Evolutionary conservation across 2,797 vertebrate species (phyloP), one percentile per base, ranked within the genome.

Genomic region (Tenualosa ilisha): DNA sequence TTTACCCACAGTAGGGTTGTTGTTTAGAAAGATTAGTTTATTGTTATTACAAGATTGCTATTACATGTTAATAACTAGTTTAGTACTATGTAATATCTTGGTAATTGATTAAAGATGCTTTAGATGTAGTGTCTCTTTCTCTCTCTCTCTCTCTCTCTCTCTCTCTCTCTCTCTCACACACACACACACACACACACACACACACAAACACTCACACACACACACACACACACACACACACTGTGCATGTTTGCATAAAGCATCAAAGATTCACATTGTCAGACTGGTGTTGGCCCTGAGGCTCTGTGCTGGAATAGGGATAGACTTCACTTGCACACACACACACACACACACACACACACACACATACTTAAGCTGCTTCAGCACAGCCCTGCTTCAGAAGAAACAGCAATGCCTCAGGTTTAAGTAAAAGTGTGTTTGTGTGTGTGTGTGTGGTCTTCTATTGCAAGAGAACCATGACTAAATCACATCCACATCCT

Each of bases 361-460:
- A 22, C 56, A 22, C 5, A 6, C 56, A 7, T 6, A 22, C 56
- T 22, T 6, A 20, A 22, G 56, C 20, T 59, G 20, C 56, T 59
- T 59, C 20, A 59, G 56, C 17, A 59, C 56, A 59, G 20, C 56
- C 17, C 20, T 22, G 56, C 20, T 6, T 7, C 56, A 22, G 5
- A 6, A 59, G 56, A 59, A 6, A 5, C 20, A 22, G 56, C 11
- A 3, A 22, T 22, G 56, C 20, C 20, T 59, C 17, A 59, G 20
- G 20, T 59, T 5, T 6, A 17, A 59, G 3, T 22, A 59, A 22
- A 22, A 15, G 65, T 31, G 12, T 37, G 26, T 40, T 7, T 31
- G 65, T 72, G 65, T 31, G 26, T 40, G 65, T 85, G 83, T 84
- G 83, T 68, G 85, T 92, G 81, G 88, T 91, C 88, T 89, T 84